These are phyloP conservation scores for Epinotia ramella DNA, from an alignment of 2,888 invertebrate species.

Conservation along the genomic window DNA sequence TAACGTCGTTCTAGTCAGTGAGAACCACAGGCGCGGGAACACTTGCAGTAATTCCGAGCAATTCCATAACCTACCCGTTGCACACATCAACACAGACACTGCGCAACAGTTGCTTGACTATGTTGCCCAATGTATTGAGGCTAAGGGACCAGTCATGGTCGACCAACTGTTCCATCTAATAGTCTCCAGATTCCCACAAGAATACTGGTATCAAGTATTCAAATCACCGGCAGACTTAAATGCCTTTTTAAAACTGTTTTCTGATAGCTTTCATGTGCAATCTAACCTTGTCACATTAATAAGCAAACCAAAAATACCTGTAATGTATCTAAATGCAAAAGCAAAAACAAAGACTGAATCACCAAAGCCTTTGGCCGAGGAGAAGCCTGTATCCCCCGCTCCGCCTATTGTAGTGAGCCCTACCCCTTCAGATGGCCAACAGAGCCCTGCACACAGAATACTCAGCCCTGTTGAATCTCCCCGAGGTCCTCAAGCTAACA, in stretches of 20 bases:
- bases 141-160: slow-evolving; percentile 92
- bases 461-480: slow-evolving; percentile 83
- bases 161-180: slow-evolving; percentile 95
- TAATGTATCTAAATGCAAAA: slow-evolving; percentile 83
- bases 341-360: slow-evolving; percentile 80
- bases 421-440: slow-evolving; percentile 78
- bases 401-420: slow-evolving; percentile 75
- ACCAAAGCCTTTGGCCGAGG: slow-evolving; percentile 80
- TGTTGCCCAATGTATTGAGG: slow-evolving; percentile 92
- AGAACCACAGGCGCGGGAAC: slow-evolving; percentile 88
- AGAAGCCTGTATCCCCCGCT: slow-evolving; percentile 70
- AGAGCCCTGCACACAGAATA: slow-evolving; percentile 79
- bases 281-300: slow-evolving; percentile 95
- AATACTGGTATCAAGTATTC: slow-evolving; percentile 94
- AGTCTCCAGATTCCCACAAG: slow-evolving; percentile 90
- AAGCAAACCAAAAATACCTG: slow-evolving; percentile 90
- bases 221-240: slow-evolving; percentile 95
- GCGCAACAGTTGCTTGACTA: slow-evolving; percentile 94
- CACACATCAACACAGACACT: slow-evolving; percentile 92
- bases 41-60: slow-evolving; percentile 88
- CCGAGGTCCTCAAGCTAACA: slow-evolving; percentile 77
- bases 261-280: slow-evolving; percentile 97
- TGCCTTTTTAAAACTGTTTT: slow-evolving; percentile 96
- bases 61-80: slow-evolving; percentile 89
- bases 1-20: slow-evolving; percentile 91